Percentiles rank a stretch among this genome's conserved stretches.
Conservation (phyloP, 37 sponge, comb jelly and placozoan species). For the Mnemiopsis leidyi region DNA sequence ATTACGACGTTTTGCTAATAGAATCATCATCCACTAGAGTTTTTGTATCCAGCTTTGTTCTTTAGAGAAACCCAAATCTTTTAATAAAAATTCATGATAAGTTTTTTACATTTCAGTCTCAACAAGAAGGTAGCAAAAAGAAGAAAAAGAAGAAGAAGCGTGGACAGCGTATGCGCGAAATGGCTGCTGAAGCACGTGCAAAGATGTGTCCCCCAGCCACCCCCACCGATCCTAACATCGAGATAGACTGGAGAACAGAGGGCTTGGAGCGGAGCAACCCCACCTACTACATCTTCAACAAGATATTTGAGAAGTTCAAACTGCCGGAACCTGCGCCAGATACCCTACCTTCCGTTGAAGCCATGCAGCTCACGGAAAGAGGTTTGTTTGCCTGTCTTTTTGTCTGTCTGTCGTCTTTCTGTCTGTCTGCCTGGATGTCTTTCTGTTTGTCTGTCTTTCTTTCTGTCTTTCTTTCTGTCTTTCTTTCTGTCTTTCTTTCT, state of each 20-base stretch:
- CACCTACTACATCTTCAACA: slow-evolving; percentile 61
- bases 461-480: no score
- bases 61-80: no score
- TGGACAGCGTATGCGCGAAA: slow-evolving; percentile 44
- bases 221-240: slow-evolving; percentile 31
- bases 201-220: not conserved
- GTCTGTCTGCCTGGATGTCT: no score
- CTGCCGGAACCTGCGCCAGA: slow-evolving; percentile 8
- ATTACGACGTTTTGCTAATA: no score
- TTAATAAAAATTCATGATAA: no score
- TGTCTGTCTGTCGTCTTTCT: no score
- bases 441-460: no score
- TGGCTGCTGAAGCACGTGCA: not conserved
- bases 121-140: slow-evolving; percentile 46
- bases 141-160: slow-evolving; percentile 73
- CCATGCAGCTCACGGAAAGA: not conserved
- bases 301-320: slow-evolving; percentile 59
- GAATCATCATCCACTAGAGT: no score
- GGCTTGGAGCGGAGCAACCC: slow-evolving; percentile 32
- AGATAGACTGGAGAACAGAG: slow-evolving; percentile 69
- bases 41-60: no score
- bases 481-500: no score
- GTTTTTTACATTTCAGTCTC: not conserved
- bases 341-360: not conserved
- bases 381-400: no score